Evolutionary conservation across 23 tunicate species (phyloP).

Genomic region (Trididemnum miniatum): DNA sequence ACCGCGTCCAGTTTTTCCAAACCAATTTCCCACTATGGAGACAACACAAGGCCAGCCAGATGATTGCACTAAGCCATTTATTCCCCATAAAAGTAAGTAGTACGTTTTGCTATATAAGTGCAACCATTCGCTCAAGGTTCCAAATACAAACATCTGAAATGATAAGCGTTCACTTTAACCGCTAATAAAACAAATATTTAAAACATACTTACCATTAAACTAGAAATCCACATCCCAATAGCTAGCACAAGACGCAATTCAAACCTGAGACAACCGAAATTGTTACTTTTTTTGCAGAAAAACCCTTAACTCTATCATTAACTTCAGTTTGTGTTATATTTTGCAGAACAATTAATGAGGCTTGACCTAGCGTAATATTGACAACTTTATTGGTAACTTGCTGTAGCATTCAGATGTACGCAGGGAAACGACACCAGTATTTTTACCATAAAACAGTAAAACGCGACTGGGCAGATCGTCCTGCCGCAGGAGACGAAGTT

Average conservation of each 20-base stretch:
- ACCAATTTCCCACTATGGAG: slow-evolving; percentile 81
- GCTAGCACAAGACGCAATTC: slow-evolving; percentile 59
- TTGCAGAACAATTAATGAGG: no score
- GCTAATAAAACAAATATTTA: not conserved
- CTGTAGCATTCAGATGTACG: no score
- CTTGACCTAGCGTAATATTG: no score
- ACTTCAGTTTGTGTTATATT: no score
- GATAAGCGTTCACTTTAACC: not conserved
- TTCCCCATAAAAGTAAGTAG: slow-evolving; percentile 55
- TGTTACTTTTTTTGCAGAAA: no score
- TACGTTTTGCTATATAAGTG: slow-evolving; percentile 60
- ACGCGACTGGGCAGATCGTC: no score
- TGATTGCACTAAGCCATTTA: slow-evolving; percentile 67
- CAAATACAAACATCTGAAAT: slow-evolving; percentile 54
- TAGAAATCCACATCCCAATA: slow-evolving; percentile 61
- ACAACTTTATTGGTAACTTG: no score
- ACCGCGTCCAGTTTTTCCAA: slow-evolving; percentile 59
- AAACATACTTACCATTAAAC: slow-evolving; percentile 27
- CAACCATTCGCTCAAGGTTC: slow-evolving; percentile 56
- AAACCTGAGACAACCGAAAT: slow-evolving; percentile 25
- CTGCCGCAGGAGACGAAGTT: no score
- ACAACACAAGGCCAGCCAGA: slow-evolving; percentile 80
- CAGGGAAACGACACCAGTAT: no score
- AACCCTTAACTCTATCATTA: no score
- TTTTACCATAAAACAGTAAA: no score